These are phyloP conservation scores for Pseudeuparius sepicola DNA, from an alignment of 2,888 invertebrate species.

Conservation along the genomic window DNA sequence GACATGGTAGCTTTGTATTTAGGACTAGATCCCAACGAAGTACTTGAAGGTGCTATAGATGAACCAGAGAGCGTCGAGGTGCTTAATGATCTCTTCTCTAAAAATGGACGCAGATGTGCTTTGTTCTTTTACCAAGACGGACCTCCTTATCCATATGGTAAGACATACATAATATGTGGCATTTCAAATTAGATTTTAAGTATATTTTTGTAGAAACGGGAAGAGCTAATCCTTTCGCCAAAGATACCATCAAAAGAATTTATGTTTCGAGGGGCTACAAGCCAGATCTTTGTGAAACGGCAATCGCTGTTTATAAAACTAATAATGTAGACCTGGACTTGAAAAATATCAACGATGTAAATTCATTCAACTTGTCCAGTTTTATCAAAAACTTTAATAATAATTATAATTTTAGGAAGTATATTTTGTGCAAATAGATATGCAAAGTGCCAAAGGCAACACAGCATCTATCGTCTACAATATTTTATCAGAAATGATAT, in stretches of 20 bases:
- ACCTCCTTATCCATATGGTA: conserved; percentile 56
- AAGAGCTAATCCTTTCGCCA: conserved; percentile 41
- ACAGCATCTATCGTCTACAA: conserved; percentile 31
- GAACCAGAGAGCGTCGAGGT: conserved; percentile 50
- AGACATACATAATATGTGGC: conserved; percentile 10
- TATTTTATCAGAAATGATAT: conserved; percentile 33
- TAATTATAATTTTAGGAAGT: conserved; percentile 30
- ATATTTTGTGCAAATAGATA: conserved; percentile 32
- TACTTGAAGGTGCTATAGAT: conserved; percentile 64
- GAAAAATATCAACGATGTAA: conserved; percentile 58
- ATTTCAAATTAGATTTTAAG: conserved; percentile 1
- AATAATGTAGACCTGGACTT: conserved; percentile 49
- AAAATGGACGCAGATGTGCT: conserved; percentile 48
- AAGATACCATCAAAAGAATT: conserved; percentile 42
- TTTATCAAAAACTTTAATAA: background rate
- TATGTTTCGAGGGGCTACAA: conserved; percentile 51
- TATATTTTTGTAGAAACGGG: conserved; percentile 46
- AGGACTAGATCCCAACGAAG: conserved; percentile 43
- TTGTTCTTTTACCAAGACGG: conserved; percentile 59
- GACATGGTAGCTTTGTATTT: conserved; percentile 53
- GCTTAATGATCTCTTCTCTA: conserved; percentile 49
- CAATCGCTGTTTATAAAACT: conserved; percentile 60
- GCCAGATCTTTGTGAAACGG: conserved; percentile 48
- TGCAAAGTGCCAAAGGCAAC: conserved; percentile 29
- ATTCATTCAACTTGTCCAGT: too few species aligned